Evolutionary conservation across 2,113 vertebrate species (phyloP), one percentile per base, ranked within the genome.

Genomic region (Grantiella picta): DNA sequence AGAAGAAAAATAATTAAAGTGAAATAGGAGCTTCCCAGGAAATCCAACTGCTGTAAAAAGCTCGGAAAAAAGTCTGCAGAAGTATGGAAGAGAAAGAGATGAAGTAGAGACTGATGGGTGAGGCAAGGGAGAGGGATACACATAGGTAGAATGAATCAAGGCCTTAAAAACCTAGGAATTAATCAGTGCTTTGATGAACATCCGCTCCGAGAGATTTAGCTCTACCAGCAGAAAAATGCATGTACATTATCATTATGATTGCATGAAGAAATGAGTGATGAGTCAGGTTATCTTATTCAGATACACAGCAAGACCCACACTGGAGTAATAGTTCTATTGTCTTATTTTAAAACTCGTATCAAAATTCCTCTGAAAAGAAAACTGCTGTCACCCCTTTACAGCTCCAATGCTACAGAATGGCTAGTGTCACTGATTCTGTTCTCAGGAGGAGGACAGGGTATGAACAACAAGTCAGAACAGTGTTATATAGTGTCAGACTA

Each of bases 401-500:
- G 80, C 69, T 68, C 70, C 66, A 80, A 3, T 23, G 50, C 42
- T 86, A 91, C 45, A 59, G 73, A 68, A 90, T 50, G 50, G 86
- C 44, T 87, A 56, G 83, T 57, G 85, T 89, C 93, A 91, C 91
- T 15, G 75, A 75, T 68, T 90, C 65, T 5, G 44, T 83, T 96
- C 93, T 81, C 57, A 87, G 19, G 91, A 89, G 82, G 69, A 95
- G 78, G 63, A 82, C 33, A 78, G n/a, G 78, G 91, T 94, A 94
- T 94, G 78, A 93, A 96, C 92, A 91, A 61, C 60, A 83, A 97
- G 91, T 91, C 89, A 78, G 94, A 83, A 44, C 45, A 70, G 91
- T 92, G 90, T 96, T 96, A 94, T 84, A 96, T 88, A 90, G 90
- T 91, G 96, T 91, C 92, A 94, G 93, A 83, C 92, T 95, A 87